A percentile compares a stretch with the other conserved stretches of the same genome.
These are phyloP conservation scores for Coregonus sp. DNA, from an alignment of 2,797 vertebrate species.

Conservation along the genomic window DNA sequence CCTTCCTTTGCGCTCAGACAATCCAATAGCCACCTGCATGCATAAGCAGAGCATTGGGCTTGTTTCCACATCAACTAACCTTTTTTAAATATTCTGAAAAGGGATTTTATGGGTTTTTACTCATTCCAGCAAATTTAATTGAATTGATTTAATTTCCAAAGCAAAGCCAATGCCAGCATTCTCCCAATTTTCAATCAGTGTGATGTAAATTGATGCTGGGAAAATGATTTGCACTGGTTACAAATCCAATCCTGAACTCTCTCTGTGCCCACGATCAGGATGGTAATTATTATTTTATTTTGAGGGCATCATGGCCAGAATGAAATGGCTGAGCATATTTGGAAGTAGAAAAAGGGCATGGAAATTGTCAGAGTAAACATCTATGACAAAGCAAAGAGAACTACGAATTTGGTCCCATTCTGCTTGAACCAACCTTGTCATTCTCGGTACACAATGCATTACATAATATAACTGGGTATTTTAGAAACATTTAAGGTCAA, in stretches of 20 bases:
- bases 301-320: constrained; percentile 27
- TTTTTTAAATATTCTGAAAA: constrained; percentile 26
- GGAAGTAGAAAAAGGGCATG: constrained; percentile 17
- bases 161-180: constrained; percentile 20
- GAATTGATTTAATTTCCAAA: constrained; percentile 36
- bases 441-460: not conserved
- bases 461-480: not conserved
- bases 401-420: too few species aligned
- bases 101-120: constrained; percentile 42
- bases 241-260: constrained; percentile 54
- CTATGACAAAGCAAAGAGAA: not conserved
- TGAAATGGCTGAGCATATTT: constrained; percentile 13
- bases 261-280: constrained; percentile 23
- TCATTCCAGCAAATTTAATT: constrained; percentile 50
- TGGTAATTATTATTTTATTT: constrained; percentile 2
- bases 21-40: not conserved
- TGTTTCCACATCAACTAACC: constrained; percentile 16
- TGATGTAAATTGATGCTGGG: constrained; percentile 55
- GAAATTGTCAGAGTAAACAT: not conserved
- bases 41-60: not conserved
- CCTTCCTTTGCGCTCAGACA: constrained; percentile 5
- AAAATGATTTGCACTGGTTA: constrained; percentile 38
- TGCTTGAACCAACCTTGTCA: too few species aligned
- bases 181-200: constrained; percentile 45
- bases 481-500: not conserved